These are phyloP conservation scores for Diaperis boleti DNA, from an alignment of 2,888 invertebrate genomes.

Conservation along the genomic window DNA sequence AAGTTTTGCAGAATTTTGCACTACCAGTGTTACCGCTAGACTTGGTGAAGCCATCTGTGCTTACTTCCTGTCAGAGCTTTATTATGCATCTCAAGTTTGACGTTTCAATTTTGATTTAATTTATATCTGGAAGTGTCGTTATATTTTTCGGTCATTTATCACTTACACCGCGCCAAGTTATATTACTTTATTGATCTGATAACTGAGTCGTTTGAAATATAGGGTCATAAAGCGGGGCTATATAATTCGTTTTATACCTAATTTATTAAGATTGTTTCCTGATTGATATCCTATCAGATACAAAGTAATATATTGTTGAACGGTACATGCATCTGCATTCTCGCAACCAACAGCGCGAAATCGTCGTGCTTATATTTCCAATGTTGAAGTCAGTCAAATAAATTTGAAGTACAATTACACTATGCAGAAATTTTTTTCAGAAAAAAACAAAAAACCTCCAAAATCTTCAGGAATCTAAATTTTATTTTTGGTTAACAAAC, in stretches of 20 bases:
- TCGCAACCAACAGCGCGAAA: not conserved
- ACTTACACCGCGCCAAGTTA: not conserved
- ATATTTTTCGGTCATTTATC: slow-evolving; percentile 1
- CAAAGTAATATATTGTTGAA: not conserved
- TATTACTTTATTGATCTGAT: slow-evolving; percentile 4
- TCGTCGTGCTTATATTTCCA: not conserved
- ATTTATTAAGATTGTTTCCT: slow-evolving; percentile 4
- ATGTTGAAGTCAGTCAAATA: too few relatives aligned
- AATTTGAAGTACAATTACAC: too few relatives aligned
- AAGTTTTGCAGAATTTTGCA: too few relatives aligned
- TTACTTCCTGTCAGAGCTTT: not conserved
- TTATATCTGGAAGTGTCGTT: not conserved
- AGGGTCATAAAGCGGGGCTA: not conserved
- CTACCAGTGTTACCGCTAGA: too few relatives aligned
- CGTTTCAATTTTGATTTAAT: not conserved
- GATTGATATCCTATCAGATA: not conserved
- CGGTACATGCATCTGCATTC: not conserved
- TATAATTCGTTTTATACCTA: slow-evolving; percentile 3
- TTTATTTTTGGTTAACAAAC: too few relatives aligned
- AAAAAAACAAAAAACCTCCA: too few relatives aligned
- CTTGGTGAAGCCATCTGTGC: not conserved
- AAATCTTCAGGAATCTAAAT: too few relatives aligned
- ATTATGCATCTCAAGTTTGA: not conserved
- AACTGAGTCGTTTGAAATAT: slow-evolving; percentile 1
- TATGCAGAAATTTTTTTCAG: too few relatives aligned